Evolutionary conservation across 2,888 invertebrate species (phyloP).

Genomic region (Thera britannica): DNA sequence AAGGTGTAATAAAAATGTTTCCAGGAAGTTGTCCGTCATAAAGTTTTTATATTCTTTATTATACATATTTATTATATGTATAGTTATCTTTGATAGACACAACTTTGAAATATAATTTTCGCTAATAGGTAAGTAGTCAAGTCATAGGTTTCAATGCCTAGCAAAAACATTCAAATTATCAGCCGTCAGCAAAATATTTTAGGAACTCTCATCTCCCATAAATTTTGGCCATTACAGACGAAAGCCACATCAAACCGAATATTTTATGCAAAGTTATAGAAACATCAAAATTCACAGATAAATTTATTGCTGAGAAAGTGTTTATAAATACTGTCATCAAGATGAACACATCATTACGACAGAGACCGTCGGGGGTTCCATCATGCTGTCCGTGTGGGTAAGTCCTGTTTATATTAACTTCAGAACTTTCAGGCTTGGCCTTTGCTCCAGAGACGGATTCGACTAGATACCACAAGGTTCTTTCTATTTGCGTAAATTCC

Average conservation of each 20-base stretch:
- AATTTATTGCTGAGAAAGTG: conserved; percentile 60
- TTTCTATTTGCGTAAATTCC: too few relatives aligned
- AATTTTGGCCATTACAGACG: conserved; percentile 32
- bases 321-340: conserved; percentile 64
- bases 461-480: too few relatives aligned
- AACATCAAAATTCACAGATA: conserved; percentile 49
- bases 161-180: too few relatives aligned
- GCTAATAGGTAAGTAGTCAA: too few relatives aligned
- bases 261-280: conserved; percentile 62
- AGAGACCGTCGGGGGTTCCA: conserved; percentile 43
- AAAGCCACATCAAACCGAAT: conserved; percentile 52
- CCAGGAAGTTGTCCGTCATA: too few relatives aligned
- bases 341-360: conserved; percentile 52
- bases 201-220: not conserved
- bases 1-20: too few relatives aligned
- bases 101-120: too few relatives aligned
- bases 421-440: not conserved
- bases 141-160: too few relatives aligned
- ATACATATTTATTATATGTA: too few relatives aligned
- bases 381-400: conserved; percentile 57
- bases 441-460: too few relatives aligned
- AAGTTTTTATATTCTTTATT: too few relatives aligned
- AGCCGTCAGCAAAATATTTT: not conserved
- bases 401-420: conserved; percentile 44
- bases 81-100: too few relatives aligned